phyloP scores from a whole-genome alignment of 2,888 invertebrate genomes.

The Drosophila helvetica region DNA sequence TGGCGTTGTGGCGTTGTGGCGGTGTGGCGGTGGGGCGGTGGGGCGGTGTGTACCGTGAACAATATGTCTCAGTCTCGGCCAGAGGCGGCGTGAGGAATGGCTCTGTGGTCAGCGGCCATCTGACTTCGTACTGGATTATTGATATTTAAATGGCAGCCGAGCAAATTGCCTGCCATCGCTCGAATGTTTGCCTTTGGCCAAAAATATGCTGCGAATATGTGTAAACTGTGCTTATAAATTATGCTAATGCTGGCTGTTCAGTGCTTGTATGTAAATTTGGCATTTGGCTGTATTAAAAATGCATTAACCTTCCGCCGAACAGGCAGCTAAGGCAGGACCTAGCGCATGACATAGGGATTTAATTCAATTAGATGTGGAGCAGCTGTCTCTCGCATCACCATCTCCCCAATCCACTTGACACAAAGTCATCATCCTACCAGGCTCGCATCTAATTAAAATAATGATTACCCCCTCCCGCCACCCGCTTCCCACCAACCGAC shows the following conservation, averaged over 20 bases:
- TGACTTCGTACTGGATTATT: constrained; percentile 51
- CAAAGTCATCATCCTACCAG: constrained; percentile 13
- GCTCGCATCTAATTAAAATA: constrained; percentile 69
- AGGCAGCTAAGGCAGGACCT: not conserved
- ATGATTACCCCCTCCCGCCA: constrained; percentile 41
- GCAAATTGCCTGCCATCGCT: constrained; percentile 24
- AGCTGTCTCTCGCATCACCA: constrained; percentile 14
- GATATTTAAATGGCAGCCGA: constrained; percentile 53
- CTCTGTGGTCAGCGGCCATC: constrained; percentile 29
- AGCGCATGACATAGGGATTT: constrained; percentile 38
- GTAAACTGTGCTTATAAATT: constrained; percentile 38
- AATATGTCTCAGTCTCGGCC: constrained; percentile 71
- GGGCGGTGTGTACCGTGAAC: constrained; percentile 42
- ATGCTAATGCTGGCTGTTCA: constrained; percentile 18
- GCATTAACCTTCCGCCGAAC: constrained; percentile 34
- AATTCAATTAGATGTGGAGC: constrained; percentile 61
- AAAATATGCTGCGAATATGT: constrained; percentile 28
- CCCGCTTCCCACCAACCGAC: too few relatives aligned
- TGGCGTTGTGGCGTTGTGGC: too few relatives aligned
- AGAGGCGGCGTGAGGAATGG: constrained; percentile 47
- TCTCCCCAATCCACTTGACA: constrained; percentile 1
- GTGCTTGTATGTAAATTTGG: constrained; percentile 21
- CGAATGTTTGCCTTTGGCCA: not conserved
- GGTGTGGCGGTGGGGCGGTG: constrained; percentile 26
- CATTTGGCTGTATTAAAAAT: constrained; percentile 54